Evolutionary conservation across 2,113 vertebrate genomes (phyloP), one percentile per base, ranked within the genome.

Genomic region (Megaleporinus macrocephalus): DNA sequence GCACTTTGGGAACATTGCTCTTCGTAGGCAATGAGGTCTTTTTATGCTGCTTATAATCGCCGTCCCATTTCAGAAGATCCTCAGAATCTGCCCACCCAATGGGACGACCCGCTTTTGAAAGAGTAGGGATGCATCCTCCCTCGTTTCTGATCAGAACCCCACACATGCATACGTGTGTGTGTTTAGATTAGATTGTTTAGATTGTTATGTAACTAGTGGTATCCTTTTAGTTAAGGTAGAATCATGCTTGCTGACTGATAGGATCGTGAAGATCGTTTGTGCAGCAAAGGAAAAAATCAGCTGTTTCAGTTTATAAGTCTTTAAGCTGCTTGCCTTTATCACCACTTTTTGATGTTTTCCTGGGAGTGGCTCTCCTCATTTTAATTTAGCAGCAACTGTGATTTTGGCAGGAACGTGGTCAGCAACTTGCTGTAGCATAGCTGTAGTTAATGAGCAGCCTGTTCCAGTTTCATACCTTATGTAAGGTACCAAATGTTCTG

Each of bases 311-410:
- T 22, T n/a, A 26, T 59, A 61, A 47, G 36, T 36, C 22, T 44
- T 33, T 79, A 59, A 29, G 66, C 49, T 18, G 3, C 16, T 30
- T 44, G 62, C 27, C 24, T 78, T 53, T n/a, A 33, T 16, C 30
- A 41, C 51, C 22, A 55, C 44, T 16, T 57, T 59, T 55, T 22
- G 47, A 68, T 29, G 62, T 65, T 30, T 33, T 18, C 63, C 65
- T n/a, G 15, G 62, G 18, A 26, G 44, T 41, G 65, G 57, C 33
- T 79, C 71, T 26, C 66, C 41, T 53, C 66, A 47, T 61, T 15
- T 6, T 9, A 30, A 7, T 51, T n/a, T 24, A 77, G 15, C 75
- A 65, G 61, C 75, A 66, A 61, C 75, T 77, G 61, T 65, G 41
- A 51, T 22, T 65, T 66, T 59, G 73, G 26, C 51, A 59, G 53